Base-by-base conservation (phyloP, 2,888 invertebrate genomes). In the Malthinus seriepunctatus region DNA sequence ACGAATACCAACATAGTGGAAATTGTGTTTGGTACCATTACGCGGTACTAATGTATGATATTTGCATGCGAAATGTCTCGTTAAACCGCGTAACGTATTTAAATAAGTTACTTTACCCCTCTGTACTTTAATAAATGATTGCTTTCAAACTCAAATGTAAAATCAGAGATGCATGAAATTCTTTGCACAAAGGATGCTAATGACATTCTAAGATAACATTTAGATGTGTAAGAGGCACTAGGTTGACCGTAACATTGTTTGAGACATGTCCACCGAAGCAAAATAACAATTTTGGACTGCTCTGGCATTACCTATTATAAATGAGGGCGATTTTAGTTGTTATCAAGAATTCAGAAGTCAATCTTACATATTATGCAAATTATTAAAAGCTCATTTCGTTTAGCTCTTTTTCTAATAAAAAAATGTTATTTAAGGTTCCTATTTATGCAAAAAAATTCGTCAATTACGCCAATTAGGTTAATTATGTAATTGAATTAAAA, bases 151-250 rank as follows among this genome's bases (percentile, higher is more conserved):
- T 47, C 51, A 54, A 45, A 51, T 54, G 35, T 46, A 46, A 32
- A 60, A 52, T 56, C 51, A 48, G 55, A 51, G 51, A 49, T 58
- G 55, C 60, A 56, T 57, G 53, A 60, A 49, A 60, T 45, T 53
- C 39, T 42, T 48, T 57, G 64, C 57, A 62, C 50, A 66, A 67
- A 67, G 63, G 68, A 71, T 74, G 75, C 62, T 67, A 69, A 72
- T 69, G 75, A 73, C 75, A 74, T 68, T 71, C 74, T 71, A 73
- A 75, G 75, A 76, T 76, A 75, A 71, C 73, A 71, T 73, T 73
- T 74, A 72, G 70, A 66, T 58, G 62, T 65, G 69, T 63, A 64
- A 57, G 61, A 63, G 66, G 65, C 66, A 69, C 54, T 50, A 64
- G 64, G 65, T 67, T 68, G 70, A 70, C 71, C 71, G 65, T 68